Evolutionary conservation across 2,797 vertebrate genomes (phyloP).

Genomic region (Tiaroga cobitis): DNA sequence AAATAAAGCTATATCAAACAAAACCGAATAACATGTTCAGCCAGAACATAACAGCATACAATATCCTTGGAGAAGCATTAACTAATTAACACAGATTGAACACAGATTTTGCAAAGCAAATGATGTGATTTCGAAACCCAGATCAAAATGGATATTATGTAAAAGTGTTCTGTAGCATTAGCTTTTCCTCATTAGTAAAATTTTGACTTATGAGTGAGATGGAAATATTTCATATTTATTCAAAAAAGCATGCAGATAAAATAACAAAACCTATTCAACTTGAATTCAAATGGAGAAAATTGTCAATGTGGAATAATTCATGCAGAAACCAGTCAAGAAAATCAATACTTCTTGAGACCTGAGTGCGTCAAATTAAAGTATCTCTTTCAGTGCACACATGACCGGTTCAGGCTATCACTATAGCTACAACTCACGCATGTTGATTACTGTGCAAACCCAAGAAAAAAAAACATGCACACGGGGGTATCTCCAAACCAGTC

Average conservation of each 20-base stretch:
- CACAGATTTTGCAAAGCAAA: not conserved
- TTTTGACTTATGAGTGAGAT: constrained; percentile 11
- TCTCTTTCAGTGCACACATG: constrained; percentile 10
- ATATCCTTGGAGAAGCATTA: not conserved
- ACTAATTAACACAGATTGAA: not conserved
- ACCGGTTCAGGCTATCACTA: constrained; percentile 11
- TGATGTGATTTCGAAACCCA: not conserved
- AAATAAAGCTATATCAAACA: not conserved
- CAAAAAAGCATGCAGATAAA: not conserved
- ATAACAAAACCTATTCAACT: not conserved
- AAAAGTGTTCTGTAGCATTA: not conserved
- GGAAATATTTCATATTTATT: not conserved
- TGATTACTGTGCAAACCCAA: not conserved
- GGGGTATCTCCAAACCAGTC: not conserved
- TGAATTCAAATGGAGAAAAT: constrained; percentile 35
- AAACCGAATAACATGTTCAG: not conserved
- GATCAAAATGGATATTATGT: constrained; percentile 20
- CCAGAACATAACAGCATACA: not conserved
- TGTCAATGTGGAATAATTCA: constrained; percentile 22
- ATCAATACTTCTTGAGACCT: constrained; percentile 32
- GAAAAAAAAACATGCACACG: not conserved
- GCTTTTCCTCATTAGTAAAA: constrained; percentile 29
- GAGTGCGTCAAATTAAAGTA: constrained; percentile 26
- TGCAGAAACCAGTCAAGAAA: constrained; percentile 20
- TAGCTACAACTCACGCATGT: constrained; percentile 34